phyloP scores from a whole-genome alignment of 2,113 vertebrate genomes.

The Chitala chitala region DNA sequence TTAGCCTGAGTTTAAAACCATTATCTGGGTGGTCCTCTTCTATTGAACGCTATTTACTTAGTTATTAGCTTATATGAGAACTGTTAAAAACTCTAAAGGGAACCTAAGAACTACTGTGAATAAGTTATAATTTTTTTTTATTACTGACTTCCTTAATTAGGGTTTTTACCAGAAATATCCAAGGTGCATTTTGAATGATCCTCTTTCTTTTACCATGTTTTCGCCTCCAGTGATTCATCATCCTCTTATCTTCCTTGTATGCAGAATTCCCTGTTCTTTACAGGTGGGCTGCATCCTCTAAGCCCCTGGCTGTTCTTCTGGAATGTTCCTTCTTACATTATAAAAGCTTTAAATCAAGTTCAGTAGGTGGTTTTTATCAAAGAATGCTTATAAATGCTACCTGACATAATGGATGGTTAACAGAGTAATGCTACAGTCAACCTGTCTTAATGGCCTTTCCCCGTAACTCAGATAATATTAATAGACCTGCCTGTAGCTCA shows the following conservation, averaged over 20 bases:
- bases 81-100: too few species aligned
- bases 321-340: constrained; percentile 39
- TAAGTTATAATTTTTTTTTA: too few species aligned
- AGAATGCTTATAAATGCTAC: constrained; percentile 29
- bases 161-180: constrained; percentile 1
- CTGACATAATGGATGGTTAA: constrained; percentile 1
- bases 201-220: neutral
- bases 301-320: constrained; percentile 26
- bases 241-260: constrained; percentile 10
- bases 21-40: constrained; percentile 13
- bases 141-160: too few species aligned
- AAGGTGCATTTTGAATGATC: neutral
- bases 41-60: too few species aligned
- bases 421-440: neutral
- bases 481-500: neutral
- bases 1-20: neutral
- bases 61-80: too few species aligned
- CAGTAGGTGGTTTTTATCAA: constrained; percentile 45
- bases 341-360: constrained; percentile 30
- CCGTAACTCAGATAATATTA: neutral
- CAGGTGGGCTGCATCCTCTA: neutral
- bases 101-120: too few species aligned
- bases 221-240: neutral
- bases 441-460: neutral
- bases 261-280: constrained; percentile 1